phyloP scores from a whole-genome alignment of 2,888 invertebrate genomes.

The Tetranychus piercei region DNA sequence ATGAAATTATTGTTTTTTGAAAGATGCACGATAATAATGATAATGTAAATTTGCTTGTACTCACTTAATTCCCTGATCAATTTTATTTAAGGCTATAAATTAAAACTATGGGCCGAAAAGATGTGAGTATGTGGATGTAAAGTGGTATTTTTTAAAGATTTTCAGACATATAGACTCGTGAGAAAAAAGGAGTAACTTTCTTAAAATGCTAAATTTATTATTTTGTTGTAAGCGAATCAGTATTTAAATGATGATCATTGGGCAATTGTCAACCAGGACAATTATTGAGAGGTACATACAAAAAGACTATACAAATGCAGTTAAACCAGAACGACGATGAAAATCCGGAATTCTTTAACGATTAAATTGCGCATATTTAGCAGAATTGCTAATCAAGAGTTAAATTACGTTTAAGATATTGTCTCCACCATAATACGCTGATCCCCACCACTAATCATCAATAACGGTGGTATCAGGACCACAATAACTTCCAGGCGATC shows the following conservation, averaged over 20 bases:
- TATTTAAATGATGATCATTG: constrained; percentile 36
- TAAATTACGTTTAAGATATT: constrained; percentile 39
- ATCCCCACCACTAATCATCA: background rate
- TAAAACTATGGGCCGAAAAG: constrained; percentile 37
- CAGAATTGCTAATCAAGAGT: constrained; percentile 77
- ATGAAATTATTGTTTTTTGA: background rate
- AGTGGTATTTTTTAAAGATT: constrained; percentile 23
- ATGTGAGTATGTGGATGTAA: constrained; percentile 41
- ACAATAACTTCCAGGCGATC: background rate
- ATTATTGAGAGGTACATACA: constrained; percentile 53
- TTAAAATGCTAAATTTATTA: constrained; percentile 35
- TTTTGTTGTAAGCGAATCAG: constrained; percentile 33
- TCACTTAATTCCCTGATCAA: constrained; percentile 78
- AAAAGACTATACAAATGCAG: constrained; percentile 88
- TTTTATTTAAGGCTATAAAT: constrained; percentile 54
- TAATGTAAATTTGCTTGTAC: background rate
- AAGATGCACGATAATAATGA: background rate
- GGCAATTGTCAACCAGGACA: constrained; percentile 33
- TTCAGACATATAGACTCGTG: constrained; percentile 19
- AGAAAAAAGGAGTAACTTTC: constrained; percentile 40
- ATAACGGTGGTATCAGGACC: background rate
- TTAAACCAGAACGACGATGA: constrained; percentile 84
- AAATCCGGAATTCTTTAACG: constrained; percentile 83
- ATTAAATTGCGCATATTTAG: no score
- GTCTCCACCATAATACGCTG: background rate